Evolutionary conservation across 2,888 invertebrate species (phyloP), one percentile per base, ranked within the genome.

Genomic region (Himalopsyche tibetana): DNA sequence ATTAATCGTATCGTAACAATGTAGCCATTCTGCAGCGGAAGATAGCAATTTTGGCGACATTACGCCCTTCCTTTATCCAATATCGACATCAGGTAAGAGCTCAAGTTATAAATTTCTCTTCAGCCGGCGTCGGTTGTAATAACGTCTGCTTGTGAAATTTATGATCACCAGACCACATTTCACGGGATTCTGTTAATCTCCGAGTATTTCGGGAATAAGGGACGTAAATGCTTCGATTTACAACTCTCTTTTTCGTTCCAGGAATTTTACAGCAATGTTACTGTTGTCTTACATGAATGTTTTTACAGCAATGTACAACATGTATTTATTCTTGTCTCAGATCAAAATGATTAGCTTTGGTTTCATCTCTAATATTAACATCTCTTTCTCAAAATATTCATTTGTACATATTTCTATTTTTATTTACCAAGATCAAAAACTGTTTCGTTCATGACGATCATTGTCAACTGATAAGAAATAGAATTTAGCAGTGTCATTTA

Each of bases 111-210:
- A 74, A 74, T 74, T 74, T 74, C 19, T 74, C 74, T 74, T 74
- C 36, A n/a, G 63, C 28, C 63, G 63, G 74, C 63, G 28, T 63
- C 63, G 63, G 74, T 74, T 74, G 74, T 74, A 74, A 74, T 36
- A 74, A 74, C 74, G 74, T 74, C 74, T 74, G 74, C 74, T 74
- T 38, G 19, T 15, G 74, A 28, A 74, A 74, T 74, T 74, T 74
- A 74, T 38, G 36, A 74, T 28, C 36, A 9, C 28, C 12, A 15
- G 36, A 74, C 74, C 74, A 36, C 74, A 74, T 15, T 74, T 19
- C 74, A 36, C 19, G 74, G 36, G 36, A 74, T 74, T 74, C 74
- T 74, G 74, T 74, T 74, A 74, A 38, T 36, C 36, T 36, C 63
- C 8, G 8, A n/a, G 63, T 63, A 63, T 63, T 63, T 63, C 28